Conservation (phyloP, 2,797 vertebrate genomes). For the Rhynchonycteris naso region DNA sequence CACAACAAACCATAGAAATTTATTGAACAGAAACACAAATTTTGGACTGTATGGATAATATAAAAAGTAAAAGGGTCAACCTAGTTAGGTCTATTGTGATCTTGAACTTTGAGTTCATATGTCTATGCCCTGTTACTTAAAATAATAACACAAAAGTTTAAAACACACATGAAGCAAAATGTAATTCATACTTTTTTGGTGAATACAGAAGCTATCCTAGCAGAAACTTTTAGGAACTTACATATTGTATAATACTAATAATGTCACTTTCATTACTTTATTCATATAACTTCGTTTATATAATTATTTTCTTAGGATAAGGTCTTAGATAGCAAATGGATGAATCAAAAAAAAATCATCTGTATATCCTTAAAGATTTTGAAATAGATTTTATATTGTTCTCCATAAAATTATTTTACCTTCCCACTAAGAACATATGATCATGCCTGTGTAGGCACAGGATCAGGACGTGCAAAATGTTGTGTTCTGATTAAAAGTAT, state of each 20-base stretch:
- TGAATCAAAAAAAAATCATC: not conserved
- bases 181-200: not conserved
- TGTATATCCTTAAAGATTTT: not conserved
- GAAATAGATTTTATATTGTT: not conserved
- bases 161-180: not conserved
- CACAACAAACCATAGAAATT: not conserved
- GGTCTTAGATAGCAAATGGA: not conserved
- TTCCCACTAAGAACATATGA: not conserved
- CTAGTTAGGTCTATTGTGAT: not conserved
- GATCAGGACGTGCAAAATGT: not conserved
- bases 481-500: not conserved
- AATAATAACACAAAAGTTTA: not conserved
- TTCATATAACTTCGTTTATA: not conserved
- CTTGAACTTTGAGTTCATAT: not conserved
- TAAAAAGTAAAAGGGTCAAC: not conserved
- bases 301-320: not conserved
- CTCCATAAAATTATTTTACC: not conserved
- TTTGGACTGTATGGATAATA: not conserved
- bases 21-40: not conserved
- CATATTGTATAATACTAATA: not conserved
- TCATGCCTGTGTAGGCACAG: accelerated
- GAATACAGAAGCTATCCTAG: not conserved
- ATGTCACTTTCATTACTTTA: not conserved
- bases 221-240: not conserved
- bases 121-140: not conserved